phyloP scores from a whole-genome alignment of 2,797 vertebrate species.

The Darevskia nairensis region DNA sequence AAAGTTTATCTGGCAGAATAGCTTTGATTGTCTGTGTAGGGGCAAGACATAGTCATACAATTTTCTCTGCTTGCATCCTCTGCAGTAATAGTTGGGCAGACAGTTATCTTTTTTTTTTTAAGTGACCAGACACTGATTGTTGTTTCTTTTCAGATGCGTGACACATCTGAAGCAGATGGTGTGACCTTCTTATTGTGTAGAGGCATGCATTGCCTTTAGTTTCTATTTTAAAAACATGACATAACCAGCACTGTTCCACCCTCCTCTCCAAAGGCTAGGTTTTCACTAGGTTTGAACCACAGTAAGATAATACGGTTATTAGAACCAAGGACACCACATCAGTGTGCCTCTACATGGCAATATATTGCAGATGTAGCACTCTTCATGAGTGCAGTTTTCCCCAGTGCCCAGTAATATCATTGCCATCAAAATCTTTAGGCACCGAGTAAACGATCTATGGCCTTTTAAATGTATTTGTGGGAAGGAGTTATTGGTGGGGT shows the following conservation, averaged over 20 bases:
- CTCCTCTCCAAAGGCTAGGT: not conserved
- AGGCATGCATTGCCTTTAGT: not conserved
- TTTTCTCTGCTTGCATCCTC: not conserved
- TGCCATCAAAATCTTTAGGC: too few relatives aligned
- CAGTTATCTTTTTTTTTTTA: not conserved
- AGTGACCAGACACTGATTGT: slow-evolving; percentile 23
- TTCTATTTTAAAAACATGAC: slow-evolving; percentile 47
- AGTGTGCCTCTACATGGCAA: too few relatives aligned
- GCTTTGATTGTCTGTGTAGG: not conserved
- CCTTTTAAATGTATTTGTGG: too few relatives aligned
- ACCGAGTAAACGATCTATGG: too few relatives aligned
- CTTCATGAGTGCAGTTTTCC: too few relatives aligned
- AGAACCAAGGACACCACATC: too few relatives aligned
- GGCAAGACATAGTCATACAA: not conserved
- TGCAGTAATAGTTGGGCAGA: slow-evolving; percentile 32
- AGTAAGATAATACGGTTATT: not conserved
- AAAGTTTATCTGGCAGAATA: slow-evolving; percentile 24
- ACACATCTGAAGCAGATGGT: slow-evolving; percentile 35
- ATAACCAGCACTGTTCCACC: not conserved
- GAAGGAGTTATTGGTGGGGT: too few relatives aligned
- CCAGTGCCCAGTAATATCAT: too few relatives aligned
- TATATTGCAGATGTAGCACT: too few relatives aligned
- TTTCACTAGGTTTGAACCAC: not conserved
- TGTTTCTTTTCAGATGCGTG: slow-evolving; percentile 18
- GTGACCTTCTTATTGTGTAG: slow-evolving; percentile 39